Evolutionary conservation across 2,113 vertebrate genomes (phyloP).

Genomic region (Hipposideros armiger): DNA sequence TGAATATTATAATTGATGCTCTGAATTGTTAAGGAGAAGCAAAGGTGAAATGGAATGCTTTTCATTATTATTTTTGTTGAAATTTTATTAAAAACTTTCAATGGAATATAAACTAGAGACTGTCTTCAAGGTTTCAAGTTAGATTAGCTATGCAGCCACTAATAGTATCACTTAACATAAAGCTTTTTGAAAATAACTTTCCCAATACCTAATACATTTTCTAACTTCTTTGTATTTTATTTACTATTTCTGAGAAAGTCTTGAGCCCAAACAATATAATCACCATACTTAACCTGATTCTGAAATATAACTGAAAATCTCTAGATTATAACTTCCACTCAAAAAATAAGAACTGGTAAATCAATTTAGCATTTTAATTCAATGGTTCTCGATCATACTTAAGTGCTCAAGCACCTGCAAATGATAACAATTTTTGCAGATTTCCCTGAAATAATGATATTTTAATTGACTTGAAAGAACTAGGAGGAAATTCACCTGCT

Average conservation of each 20-base stretch:
- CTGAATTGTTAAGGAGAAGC: conserved; percentile 80
- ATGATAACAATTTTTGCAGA: not conserved
- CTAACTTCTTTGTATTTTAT: not conserved
- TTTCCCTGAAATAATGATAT: not conserved
- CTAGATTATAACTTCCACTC: conserved; percentile 62
- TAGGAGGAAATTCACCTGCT: not conserved
- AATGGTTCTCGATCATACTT: not conserved
- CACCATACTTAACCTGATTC: conserved; percentile 55
- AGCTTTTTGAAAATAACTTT: conserved; percentile 50
- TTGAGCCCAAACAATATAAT: conserved; percentile 40
- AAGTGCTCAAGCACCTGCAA: not conserved
- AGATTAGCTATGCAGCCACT: conserved; percentile 66
- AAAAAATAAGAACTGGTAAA: conserved; percentile 67
- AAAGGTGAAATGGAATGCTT: conserved; percentile 82
- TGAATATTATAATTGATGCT: conserved; percentile 85
- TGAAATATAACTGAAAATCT: not conserved
- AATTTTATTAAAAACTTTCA: conserved; percentile 81
- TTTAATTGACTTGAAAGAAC: conserved; percentile 45
- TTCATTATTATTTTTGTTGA: conserved; percentile 76
- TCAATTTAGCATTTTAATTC: conserved; percentile 36
- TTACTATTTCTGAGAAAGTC: conserved; percentile 47
- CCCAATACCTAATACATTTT: not conserved
- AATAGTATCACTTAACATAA: conserved; percentile 56
- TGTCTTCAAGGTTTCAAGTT: conserved; percentile 69
- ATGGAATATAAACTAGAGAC: conserved; percentile 72